Evolutionary conservation across 2,888 invertebrate genomes (phyloP).

Genomic region (Molanna angustata): DNA sequence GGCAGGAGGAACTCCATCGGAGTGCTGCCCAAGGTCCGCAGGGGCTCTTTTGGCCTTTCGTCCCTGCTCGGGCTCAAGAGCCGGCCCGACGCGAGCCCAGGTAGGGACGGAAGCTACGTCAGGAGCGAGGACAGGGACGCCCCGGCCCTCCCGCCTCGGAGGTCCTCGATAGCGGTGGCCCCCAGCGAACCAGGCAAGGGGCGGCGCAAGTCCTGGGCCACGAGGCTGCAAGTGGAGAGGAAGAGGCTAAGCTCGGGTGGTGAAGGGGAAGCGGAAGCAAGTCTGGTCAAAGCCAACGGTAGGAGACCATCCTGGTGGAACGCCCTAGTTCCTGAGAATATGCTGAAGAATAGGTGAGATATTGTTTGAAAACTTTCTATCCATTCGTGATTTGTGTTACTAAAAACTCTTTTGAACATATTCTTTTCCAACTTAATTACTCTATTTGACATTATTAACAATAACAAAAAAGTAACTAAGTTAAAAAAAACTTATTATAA

Average conservation of each 20-base stretch:
- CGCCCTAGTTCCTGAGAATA: slow-evolving; percentile 77
- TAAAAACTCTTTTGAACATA: too few species aligned
- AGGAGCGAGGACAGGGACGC: slow-evolving; percentile 48
- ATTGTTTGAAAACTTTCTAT: too few species aligned
- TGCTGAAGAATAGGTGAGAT: slow-evolving; percentile 63
- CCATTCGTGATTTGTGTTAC: too few species aligned
- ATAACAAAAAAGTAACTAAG: too few species aligned
- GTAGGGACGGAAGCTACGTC: slow-evolving; percentile 45
- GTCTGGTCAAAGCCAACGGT: slow-evolving; percentile 60
- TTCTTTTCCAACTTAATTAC: too few species aligned
- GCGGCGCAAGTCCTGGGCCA: slow-evolving; percentile 64
- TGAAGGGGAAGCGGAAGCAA: slow-evolving; percentile 46
- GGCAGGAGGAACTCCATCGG: slow-evolving; percentile 27
- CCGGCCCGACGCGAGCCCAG: slow-evolving; percentile 48
- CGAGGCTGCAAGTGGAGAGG: slow-evolving; percentile 52
- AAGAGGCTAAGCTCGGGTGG: slow-evolving; percentile 54
- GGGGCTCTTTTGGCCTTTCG: slow-evolving; percentile 42
- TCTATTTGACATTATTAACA: too few species aligned
- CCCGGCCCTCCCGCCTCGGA: slow-evolving; percentile 44
- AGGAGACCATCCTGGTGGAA: slow-evolving; percentile 83
- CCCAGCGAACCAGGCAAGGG: slow-evolving; percentile 55
- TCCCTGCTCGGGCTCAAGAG: slow-evolving; percentile 48
- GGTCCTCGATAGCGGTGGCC: slow-evolving; percentile 47
- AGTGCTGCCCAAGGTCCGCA: slow-evolving; percentile 34
- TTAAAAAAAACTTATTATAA: too few species aligned